These are phyloP conservation scores for Sphaerophoria taeniata DNA, from an alignment of 2,888 invertebrate species.

Conservation along the genomic window DNA sequence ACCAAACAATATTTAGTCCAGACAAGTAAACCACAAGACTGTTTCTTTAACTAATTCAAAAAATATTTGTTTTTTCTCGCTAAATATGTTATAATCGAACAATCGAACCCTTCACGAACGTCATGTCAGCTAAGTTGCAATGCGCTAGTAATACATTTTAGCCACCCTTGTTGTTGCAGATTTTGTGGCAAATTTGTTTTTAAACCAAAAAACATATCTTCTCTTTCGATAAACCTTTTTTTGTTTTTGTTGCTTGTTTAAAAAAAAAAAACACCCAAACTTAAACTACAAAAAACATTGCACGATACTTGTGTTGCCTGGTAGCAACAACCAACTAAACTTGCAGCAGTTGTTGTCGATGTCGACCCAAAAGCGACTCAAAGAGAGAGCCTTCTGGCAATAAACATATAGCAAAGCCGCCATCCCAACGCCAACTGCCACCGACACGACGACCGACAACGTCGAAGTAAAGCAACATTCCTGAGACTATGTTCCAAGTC, in stretches of 20 bases:
- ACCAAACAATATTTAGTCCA: no score
- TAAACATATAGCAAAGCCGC: slow-evolving; percentile 33
- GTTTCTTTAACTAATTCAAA: slow-evolving; percentile 61
- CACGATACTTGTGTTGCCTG: slow-evolving; percentile 69
- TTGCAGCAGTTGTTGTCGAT: slow-evolving; percentile 6
- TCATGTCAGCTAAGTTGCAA: slow-evolving; percentile 52
- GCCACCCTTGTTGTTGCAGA: slow-evolving; percentile 64
- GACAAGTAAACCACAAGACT: slow-evolving; percentile 4
- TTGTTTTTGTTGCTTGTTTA: not conserved
- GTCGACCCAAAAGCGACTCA: slow-evolving; percentile 14
- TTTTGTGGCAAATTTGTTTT: slow-evolving; percentile 59
- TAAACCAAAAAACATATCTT: slow-evolving; percentile 44
- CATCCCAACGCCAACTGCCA: slow-evolving; percentile 24
- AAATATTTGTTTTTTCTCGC: slow-evolving; percentile 17
- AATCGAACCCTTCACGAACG: slow-evolving; percentile 74
- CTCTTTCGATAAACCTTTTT: not conserved
- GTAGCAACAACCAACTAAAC: slow-evolving; percentile 39
- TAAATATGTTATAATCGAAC: slow-evolving; percentile 71
- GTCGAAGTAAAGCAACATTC: slow-evolving; percentile 47
- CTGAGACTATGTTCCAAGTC: slow-evolving; percentile 60
- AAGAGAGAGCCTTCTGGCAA: slow-evolving; percentile 22
- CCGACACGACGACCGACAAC: not conserved
- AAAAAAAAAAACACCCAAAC: slow-evolving; percentile 42
- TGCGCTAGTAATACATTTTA: slow-evolving; percentile 25
- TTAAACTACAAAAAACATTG: slow-evolving; percentile 29